phyloP scores from a whole-genome alignment of 2,113 vertebrate species.

The Dicentrarchus labrax region DNA sequence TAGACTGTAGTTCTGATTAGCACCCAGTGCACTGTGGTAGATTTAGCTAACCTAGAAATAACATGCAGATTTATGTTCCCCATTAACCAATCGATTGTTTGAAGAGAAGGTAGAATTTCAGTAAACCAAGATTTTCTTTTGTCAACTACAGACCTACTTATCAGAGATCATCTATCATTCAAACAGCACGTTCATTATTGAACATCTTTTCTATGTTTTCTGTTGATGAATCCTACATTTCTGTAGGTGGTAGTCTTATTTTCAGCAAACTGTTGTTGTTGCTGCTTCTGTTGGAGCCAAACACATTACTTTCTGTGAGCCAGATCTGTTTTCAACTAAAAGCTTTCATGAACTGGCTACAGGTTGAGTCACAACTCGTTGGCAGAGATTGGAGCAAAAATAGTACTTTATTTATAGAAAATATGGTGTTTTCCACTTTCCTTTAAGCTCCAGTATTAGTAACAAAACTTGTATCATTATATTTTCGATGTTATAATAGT shows the following conservation, averaged over 20 bases:
- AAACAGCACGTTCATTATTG: background rate
- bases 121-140: too few species aligned
- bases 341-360: conserved; percentile 30
- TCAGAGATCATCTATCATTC: background rate
- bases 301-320: conserved; percentile 16
- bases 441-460: background rate
- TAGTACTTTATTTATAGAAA: conserved; percentile 37
- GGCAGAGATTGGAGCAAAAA: conserved; percentile 20
- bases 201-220: conserved; percentile 8
- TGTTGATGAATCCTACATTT: conserved; percentile 17
- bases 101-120: too few species aligned
- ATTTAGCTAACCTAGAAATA: too few species aligned
- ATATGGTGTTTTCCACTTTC: conserved; percentile 14
- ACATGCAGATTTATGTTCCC: too few species aligned
- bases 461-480: background rate
- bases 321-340: conserved; percentile 39
- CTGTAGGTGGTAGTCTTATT: background rate
- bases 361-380: conserved; percentile 39
- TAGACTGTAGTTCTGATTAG: too few species aligned
- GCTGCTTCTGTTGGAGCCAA: conserved; percentile 16
- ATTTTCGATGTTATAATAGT: background rate
- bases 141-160: too few species aligned
- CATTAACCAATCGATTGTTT: too few species aligned
- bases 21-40: too few species aligned
- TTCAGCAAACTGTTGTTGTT: conserved; percentile 12